phyloP scores from a whole-genome alignment of 1,140 invertebrate species.

The Ylistrum balloti region DNA sequence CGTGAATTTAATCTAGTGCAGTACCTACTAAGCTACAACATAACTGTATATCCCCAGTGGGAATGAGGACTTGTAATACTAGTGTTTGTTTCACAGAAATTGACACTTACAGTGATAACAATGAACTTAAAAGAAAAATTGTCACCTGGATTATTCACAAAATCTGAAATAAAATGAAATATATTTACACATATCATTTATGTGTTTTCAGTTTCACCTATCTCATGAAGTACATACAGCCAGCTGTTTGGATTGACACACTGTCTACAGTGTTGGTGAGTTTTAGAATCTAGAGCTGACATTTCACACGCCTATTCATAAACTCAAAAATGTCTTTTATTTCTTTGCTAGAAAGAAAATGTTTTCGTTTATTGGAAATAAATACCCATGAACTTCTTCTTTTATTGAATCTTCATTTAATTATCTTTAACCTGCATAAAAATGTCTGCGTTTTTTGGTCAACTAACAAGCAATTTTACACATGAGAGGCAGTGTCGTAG shows the following conservation, averaged over 20 bases:
- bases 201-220: neutral
- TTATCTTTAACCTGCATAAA: neutral
- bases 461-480: neutral
- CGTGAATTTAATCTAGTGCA: too few relatives aligned
- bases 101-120: too few relatives aligned
- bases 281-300: neutral
- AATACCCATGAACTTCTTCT: neutral
- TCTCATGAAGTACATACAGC: neutral
- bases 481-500: neutral
- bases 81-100: too few relatives aligned
- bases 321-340: slow-evolving; percentile 8
- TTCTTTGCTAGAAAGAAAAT: neutral
- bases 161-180: too few relatives aligned
- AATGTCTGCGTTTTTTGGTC: neutral
- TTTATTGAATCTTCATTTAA: slow-evolving; percentile 9
- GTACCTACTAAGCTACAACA: too few relatives aligned
- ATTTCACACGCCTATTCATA: neutral
- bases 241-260: too few relatives aligned
- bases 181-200: neutral
- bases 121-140: too few relatives aligned
- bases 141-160: too few relatives aligned
- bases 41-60: too few relatives aligned
- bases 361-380: neutral
- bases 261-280: neutral
- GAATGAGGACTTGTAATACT: too few relatives aligned